These are phyloP conservation scores for Rhopalosiphum maidis DNA, from an alignment of 1,140 invertebrate species.

Conservation along the genomic window DNA sequence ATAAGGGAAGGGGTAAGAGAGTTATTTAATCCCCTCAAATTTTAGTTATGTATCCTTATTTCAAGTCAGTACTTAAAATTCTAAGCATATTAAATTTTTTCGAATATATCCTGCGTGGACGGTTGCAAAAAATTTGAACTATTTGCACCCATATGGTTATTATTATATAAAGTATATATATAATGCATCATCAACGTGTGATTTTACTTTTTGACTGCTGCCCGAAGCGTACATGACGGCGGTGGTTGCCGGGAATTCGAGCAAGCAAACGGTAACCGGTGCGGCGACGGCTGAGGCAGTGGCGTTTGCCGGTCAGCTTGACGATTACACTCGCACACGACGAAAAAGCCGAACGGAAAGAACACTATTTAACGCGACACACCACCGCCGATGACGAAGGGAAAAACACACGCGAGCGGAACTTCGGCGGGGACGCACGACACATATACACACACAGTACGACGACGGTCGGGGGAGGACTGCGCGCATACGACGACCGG, in stretches of 20 bases:
- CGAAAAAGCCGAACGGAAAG: background rate
- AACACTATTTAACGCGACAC: background rate
- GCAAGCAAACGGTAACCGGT: background rate
- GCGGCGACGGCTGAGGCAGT: background rate
- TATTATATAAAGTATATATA: background rate
- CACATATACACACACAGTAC: background rate
- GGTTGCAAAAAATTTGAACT: background rate
- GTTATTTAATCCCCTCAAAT: background rate
- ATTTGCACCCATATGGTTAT: background rate
- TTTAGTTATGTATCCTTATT: accelerated
- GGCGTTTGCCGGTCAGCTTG: slow-evolving; percentile 14
- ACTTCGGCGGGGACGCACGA: background rate
- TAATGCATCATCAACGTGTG: background rate
- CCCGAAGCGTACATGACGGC: background rate
- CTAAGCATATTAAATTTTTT: too few relatives aligned
- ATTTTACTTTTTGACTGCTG: slow-evolving; percentile 7
- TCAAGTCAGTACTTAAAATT: background rate
- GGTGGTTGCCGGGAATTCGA: background rate
- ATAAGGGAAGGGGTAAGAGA: too few relatives aligned
- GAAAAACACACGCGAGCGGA: background rate
- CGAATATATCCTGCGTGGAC: too few relatives aligned
- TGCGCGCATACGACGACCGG: background rate
- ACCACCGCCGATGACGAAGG: background rate
- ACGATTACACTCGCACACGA: background rate
- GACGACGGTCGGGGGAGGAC: background rate